Percentiles rank a stretch among this genome's conserved stretches.
These are phyloP conservation scores for Isichthys henryi DNA, from an alignment of 2,113 vertebrate species.

Conservation along the genomic window DNA sequence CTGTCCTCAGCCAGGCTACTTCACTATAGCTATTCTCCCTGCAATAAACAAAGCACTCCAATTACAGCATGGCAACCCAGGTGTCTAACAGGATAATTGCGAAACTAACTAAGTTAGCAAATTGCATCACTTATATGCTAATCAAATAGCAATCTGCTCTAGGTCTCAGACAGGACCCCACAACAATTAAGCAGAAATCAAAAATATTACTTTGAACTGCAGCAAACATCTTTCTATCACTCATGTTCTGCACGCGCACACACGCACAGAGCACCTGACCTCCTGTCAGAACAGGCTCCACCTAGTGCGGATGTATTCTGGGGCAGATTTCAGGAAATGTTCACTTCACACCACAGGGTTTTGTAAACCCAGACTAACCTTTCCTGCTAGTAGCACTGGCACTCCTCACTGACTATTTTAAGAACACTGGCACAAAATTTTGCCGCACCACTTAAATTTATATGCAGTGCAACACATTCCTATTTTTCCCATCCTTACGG, in stretches of 20 bases:
- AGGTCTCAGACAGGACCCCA: background rate
- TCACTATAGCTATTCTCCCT: background rate
- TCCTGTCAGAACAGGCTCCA: background rate
- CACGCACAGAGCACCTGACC: background rate
- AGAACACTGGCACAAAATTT: background rate
- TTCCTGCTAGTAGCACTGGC: too few species aligned
- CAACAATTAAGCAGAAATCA: slow-evolving; percentile 12
- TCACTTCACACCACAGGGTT: too few species aligned
- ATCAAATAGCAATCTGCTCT: background rate
- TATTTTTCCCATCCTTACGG: background rate
- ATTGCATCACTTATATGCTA: slow-evolving; percentile 6
- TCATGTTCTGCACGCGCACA: background rate
- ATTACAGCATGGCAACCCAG: slow-evolving; percentile 30
- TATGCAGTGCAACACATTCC: background rate
- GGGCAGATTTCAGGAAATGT: too few species aligned
- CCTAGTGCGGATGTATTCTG: background rate
- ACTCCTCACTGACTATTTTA: too few species aligned
- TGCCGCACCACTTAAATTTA: background rate
- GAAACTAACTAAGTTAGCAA: slow-evolving; percentile 49
- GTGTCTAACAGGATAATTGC: slow-evolving; percentile 47
- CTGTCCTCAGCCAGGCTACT: background rate
- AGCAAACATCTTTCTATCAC: background rate
- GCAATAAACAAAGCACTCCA: background rate
- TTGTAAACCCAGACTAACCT: too few species aligned
- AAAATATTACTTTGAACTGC: background rate